phyloP scores from a whole-genome alignment of 2,797 vertebrate genomes.

The Odontamblyopus lacepedii region DNA sequence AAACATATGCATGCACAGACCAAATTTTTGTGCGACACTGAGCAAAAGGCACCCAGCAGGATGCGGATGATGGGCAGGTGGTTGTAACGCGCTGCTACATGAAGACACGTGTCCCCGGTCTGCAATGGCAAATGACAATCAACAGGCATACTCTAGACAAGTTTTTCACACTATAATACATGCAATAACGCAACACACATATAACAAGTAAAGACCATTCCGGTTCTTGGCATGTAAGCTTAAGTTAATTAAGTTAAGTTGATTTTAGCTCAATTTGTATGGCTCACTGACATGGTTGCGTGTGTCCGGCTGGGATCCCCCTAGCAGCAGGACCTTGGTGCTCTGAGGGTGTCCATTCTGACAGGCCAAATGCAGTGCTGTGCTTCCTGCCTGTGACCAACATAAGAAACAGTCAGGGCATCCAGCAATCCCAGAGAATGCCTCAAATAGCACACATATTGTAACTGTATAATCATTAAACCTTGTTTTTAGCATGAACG shows the following conservation, averaged over 20 bases:
- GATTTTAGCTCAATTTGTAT: background rate
- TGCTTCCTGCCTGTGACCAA: slow-evolving; percentile 87
- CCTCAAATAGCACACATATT: background rate
- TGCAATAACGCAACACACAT: too few relatives aligned
- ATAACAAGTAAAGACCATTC: too few relatives aligned
- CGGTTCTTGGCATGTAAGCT: too few relatives aligned
- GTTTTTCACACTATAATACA: too few relatives aligned
- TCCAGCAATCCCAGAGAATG: background rate
- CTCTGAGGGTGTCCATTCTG: slow-evolving; percentile 95
- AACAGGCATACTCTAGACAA: background rate
- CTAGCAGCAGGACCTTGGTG: slow-evolving; percentile 87
- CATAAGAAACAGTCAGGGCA: background rate
- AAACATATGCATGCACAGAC: slow-evolving; percentile 71
- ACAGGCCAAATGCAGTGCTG: slow-evolving; percentile 92
- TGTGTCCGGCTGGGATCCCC: slow-evolving; percentile 89
- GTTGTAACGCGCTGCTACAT: slow-evolving; percentile 93
- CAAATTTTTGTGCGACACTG: slow-evolving; percentile 93
- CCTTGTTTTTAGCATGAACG: slow-evolving; percentile 94
- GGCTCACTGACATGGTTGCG: slow-evolving; percentile 88
- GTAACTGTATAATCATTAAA: slow-evolving; percentile 41
- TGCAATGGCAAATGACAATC: slow-evolving; percentile 48
- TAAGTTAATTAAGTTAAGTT: too few relatives aligned
- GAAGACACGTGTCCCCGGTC: slow-evolving; percentile 93
- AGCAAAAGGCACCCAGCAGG: slow-evolving; percentile 94
- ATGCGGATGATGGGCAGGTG: slow-evolving; percentile 89